Evolutionary conservation across 2,113 vertebrate genomes (phyloP).

Genomic region (Mustelus asterias): DNA sequence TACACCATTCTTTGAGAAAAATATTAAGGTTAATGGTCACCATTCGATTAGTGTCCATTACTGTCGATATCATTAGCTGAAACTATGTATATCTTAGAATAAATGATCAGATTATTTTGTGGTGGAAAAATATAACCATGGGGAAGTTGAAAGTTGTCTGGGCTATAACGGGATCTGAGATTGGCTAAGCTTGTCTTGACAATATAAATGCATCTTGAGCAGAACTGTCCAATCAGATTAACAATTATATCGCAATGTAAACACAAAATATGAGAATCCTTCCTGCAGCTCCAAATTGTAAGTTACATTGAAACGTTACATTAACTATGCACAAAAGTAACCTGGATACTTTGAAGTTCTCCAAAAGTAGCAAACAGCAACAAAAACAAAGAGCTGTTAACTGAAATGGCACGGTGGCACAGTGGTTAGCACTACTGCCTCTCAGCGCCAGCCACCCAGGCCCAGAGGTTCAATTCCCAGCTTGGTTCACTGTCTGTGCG

Average conservation of each 20-base stretch:
- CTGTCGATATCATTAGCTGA: neutral
- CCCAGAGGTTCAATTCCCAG: too few species aligned
- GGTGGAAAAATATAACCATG: neutral
- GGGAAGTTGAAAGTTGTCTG: neutral
- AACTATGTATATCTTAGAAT: neutral
- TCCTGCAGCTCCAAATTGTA: neutral
- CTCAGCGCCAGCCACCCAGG: too few species aligned
- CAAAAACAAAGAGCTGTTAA: slow-evolving; percentile 79
- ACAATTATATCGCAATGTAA: too few species aligned
- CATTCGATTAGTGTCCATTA: neutral
- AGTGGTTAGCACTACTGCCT: too few species aligned
- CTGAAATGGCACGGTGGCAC: too few species aligned
- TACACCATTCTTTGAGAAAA: neutral
- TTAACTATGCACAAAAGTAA: slow-evolving; percentile 46
- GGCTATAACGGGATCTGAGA: neutral
- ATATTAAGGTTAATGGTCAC: neutral
- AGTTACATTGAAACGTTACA: neutral
- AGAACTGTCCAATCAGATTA: neutral
- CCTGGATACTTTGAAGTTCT: slow-evolving; percentile 84
- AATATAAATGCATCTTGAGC: neutral
- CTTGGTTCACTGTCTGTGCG: too few species aligned
- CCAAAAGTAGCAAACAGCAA: slow-evolving; percentile 84
- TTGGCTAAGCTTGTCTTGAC: neutral
- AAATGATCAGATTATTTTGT: neutral
- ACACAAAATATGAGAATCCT: neutral